phyloP scores from a whole-genome alignment of 2,113 vertebrate species.

The rabbit (Oryctolagus cuniculus) region mOryCun1.1 NC_091432.1:157655501-157656000 shows the following conservation, averaged over 20 bases:
- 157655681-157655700: constrained; percentile 56
- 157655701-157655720: not conserved
- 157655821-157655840: constrained; percentile 57
- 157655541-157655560: constrained; percentile 13
- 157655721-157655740: not conserved
- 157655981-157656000: constrained; percentile 42
- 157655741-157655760: not conserved
- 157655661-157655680: not conserved
- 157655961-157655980: not conserved
- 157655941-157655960: not conserved
- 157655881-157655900: constrained; percentile 39
- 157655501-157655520: constrained; percentile 23
- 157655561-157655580: not conserved
- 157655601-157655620: not conserved
- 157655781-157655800: not conserved
- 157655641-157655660: not conserved
- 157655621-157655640: not conserved
- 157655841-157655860: constrained; percentile 18
- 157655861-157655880: constrained; percentile 1
- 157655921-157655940: constrained; percentile 44
- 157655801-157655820: constrained; percentile 51
- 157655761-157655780: constrained; percentile 32
- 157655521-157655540: not conserved
- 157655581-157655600: not conserved
- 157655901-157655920: constrained; percentile 49